phyloP scores from a whole-genome alignment of 2,888 invertebrate genomes.

The Dryococelus australis region DNA sequence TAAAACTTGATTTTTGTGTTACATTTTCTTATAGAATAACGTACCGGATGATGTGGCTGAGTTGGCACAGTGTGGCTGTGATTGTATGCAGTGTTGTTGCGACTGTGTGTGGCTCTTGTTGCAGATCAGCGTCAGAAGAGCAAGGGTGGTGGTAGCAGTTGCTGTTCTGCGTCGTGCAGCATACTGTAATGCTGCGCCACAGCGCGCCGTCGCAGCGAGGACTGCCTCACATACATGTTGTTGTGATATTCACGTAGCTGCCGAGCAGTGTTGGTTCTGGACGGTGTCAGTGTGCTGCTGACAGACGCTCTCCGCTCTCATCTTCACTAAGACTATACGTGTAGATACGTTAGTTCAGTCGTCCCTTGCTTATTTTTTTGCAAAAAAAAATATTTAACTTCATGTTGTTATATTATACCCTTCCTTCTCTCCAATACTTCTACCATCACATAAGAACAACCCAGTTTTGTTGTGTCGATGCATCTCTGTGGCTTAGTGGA shows the following conservation, averaged over 20 bases:
- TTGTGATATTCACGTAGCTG: not conserved
- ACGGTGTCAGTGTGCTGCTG: too few species aligned
- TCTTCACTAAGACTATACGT: not conserved
- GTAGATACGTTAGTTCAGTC: not conserved
- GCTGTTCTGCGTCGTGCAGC: slow-evolving; percentile 92
- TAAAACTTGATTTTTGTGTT: too few species aligned
- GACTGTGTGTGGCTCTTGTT: slow-evolving; percentile 55
- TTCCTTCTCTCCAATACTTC: not conserved
- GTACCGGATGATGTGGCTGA: too few species aligned
- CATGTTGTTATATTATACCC: not conserved
- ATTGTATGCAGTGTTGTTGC: too few species aligned
- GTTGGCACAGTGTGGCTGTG: too few species aligned
- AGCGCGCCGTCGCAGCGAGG: too few species aligned
- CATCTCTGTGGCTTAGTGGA: not conserved
- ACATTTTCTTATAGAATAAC: too few species aligned
- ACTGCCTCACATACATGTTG: not conserved
- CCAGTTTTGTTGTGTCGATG: not conserved
- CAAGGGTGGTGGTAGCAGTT: slow-evolving; percentile 94
- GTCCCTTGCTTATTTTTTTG: not conserved
- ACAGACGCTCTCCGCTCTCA: too few species aligned
- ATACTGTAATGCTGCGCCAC: slow-evolving; percentile 78
- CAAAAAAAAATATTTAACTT: not conserved
- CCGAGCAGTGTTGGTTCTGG: not conserved
- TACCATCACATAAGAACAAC: not conserved
- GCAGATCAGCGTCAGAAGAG: slow-evolving; percentile 95